A percentile compares a stretch with the other conserved stretches of the same genome.
phyloP scores from a whole-genome alignment of 2,888 invertebrate genomes.

The Nomada ruficornis region DNA sequence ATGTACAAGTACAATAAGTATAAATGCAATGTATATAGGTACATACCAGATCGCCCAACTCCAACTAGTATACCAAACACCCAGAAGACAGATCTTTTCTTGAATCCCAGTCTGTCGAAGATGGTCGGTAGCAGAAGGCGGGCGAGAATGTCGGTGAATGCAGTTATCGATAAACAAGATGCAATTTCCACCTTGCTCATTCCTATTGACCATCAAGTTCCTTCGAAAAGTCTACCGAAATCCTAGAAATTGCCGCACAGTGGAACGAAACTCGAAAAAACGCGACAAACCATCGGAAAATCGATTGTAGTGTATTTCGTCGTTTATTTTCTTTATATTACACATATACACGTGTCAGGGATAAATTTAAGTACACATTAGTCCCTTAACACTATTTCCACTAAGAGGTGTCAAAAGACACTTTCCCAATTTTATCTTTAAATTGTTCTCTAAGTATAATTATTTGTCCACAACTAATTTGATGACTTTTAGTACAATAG shows the following conservation, averaged over 20 bases:
- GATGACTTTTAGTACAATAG: no score
- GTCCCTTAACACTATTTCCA: no score
- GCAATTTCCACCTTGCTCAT: conserved; percentile 88
- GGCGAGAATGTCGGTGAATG: conserved; percentile 90
- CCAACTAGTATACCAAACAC: conserved; percentile 90
- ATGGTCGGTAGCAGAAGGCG: conserved; percentile 90
- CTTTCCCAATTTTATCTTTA: no score
- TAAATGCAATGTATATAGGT: conserved; percentile 5
- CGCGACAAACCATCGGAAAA: conserved; percentile 29
- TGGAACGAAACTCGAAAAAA: conserved; percentile 52
- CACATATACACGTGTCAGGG: no score
- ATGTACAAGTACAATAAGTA: no score
- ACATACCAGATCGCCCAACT: conserved; percentile 90
- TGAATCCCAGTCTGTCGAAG: conserved; percentile 88
- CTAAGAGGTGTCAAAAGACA: no score
- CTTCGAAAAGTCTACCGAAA: conserved; percentile 65
- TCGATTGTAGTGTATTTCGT: conserved; percentile 4
- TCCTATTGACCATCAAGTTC: conserved; percentile 73
- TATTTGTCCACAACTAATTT: no score
- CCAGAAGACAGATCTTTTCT: conserved; percentile 90
- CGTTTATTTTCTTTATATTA: no score
- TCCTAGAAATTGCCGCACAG: conserved; percentile 53
- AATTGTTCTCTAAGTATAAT: no score
- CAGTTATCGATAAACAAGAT: conserved; percentile 90
- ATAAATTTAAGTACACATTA: no score